Base-by-base conservation (phyloP, 2,888 invertebrate species). In the Platycheirus albimanus region DNA sequence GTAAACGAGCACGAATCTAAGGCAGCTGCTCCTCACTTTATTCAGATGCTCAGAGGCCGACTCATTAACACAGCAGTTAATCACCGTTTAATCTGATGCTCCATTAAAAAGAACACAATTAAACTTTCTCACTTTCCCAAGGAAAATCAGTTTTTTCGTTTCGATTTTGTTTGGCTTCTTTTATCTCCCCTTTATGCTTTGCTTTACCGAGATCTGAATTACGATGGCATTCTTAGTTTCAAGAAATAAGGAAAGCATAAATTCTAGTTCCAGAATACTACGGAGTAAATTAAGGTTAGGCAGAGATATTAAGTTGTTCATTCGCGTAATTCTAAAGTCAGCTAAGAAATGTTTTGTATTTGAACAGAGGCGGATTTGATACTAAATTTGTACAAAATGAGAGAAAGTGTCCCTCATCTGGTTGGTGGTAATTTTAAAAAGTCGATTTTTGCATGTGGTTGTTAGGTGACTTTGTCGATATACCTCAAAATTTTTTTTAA, bases 41-140 rank as follows among this genome's bases (percentile, higher is more conserved):
- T 75, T 56, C 28, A 30, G 61, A 69, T 69, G 63, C 54, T 64
- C 61, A 45, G 61, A 61, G 77, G 56, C 69, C 72, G 71, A 77
- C 72, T 83, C 69, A 83, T 83, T 83, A 83, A 67, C 72, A 70
- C 78, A 77, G 78, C 83, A 78, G 77, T 83, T 83, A 83, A 78
- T 78, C 83, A 78, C 78, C 78, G 78, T 69, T 83, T 83, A 83
- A 83, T 83, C 78, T 83, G 83, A 83, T 74, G 72, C 72, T 51
- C 83, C 78, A 83, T 83, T 83, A 83, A 78, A 78, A 67, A 78
- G 78, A 78, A 33, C 3, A 33, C 30, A 33, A 33, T 33, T 33
- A 33, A 33, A 33, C 8, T 33, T 33, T n/a, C n/a, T n/a, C n/a
- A n/a, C n/a, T n/a, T n/a, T 33, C 30, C 8, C 30, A 33, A 69